Base-by-base conservation (phyloP, 2,797 vertebrate species). In the Thunnus albacares region DNA sequence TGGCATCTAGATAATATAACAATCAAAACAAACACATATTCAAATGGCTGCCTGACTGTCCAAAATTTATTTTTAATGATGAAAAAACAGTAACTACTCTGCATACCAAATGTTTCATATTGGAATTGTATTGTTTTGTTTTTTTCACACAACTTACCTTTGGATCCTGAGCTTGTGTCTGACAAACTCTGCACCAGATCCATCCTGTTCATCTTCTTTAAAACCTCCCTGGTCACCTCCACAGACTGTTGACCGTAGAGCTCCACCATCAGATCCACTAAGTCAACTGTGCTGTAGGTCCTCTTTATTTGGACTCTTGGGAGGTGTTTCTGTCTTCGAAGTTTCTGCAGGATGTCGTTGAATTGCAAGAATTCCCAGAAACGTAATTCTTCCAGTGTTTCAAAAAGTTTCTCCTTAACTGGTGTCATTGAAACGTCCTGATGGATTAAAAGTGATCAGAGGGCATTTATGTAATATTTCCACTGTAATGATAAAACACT, bases 201-300 rank as follows among this genome's bases (percentile, higher is more conserved):
- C 17, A 4, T 18, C 22, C 28, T 71, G 22, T 60, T 65, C 0
- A 83, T 66, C 9, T 71, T 4, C 55, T 0, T 20, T 1, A 79
- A 61, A 66, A 66, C 7, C 5, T 12, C 3, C n/a, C 1, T 57
- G 76, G 51, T 67, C 55, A 71, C 56, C 14, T 66, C 41, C 60
- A 83, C 14, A 41, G 26, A 35, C 45, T 24, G 24, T 6, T 59
- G 71, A 4, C 28, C 56, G 1, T 13, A 20, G 12, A 12, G 65
- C 28, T 47, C 12, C 41, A 41, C 41, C 41, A 41, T 41, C 41
- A 41, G 41, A 0, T 41, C 41, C 41, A 41, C 41, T 28, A 15
- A 0, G 3, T 6, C 3, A 45, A 1, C 8, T 1, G 5, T 33
- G 30, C 1, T 35, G 2, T 35, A 2, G n/a, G 2, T 18, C 8